Conservation (phyloP, 1,140 invertebrate genomes). For the Leptinotarsa texana region DNA sequence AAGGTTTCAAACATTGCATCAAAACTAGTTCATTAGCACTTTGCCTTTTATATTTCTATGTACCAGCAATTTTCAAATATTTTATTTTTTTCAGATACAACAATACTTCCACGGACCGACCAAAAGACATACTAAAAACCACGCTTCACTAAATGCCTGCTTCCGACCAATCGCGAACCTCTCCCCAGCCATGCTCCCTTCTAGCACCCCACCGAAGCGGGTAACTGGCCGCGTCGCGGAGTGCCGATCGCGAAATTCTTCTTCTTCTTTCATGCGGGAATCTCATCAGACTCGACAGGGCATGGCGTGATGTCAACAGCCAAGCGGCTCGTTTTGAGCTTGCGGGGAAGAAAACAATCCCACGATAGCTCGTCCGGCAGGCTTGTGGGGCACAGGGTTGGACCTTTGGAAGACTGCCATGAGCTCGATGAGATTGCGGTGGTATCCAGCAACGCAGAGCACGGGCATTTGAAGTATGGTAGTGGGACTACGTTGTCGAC, state of each 20-base stretch:
- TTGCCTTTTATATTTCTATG: too few species aligned
- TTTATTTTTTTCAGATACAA: too few species aligned
- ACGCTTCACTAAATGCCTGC: not conserved
- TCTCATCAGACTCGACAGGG: not conserved
- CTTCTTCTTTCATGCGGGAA: not conserved
- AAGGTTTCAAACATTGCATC: too few species aligned
- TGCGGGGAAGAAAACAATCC: constrained; percentile 63
- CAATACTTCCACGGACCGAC: not conserved
- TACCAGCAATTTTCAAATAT: too few species aligned
- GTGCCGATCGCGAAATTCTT: not conserved
- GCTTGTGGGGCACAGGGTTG: constrained; percentile 53
- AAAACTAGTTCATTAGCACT: too few species aligned
- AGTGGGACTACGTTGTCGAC: constrained; percentile 60
- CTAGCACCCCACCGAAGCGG: not conserved
- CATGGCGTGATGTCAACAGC: constrained; percentile 63
- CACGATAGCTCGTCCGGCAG: constrained; percentile 55
- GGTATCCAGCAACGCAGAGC: constrained; percentile 63
- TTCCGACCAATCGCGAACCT: not conserved
- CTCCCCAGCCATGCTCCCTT: not conserved
- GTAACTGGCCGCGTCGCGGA: not conserved
- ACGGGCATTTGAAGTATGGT: constrained; percentile 66
- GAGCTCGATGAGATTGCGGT: constrained; percentile 80
- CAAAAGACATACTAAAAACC: not conserved
- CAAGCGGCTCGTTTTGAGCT: constrained; percentile 70
- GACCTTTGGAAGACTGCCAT: constrained; percentile 64